A percentile compares a stretch with the other conserved stretches of the same genome.
Evolutionary conservation across 2,888 invertebrate species (phyloP).

Genomic region (Euzetes globulus): DNA sequence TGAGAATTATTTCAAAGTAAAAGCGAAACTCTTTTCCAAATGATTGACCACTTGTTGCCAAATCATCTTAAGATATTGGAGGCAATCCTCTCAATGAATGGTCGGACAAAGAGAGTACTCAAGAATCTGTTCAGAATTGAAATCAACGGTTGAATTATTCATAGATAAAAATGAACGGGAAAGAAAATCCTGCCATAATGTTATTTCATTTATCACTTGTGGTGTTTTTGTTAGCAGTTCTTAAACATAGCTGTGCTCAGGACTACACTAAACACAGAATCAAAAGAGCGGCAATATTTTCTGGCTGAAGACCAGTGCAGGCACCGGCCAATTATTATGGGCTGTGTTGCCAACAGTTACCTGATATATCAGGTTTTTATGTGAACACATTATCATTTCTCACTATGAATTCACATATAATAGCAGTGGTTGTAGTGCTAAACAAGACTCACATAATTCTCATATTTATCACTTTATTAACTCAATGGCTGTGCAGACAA

Average conservation of each 20-base stretch:
- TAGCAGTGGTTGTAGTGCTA: neutral
- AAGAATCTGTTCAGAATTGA: neutral
- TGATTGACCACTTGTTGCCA: neutral
- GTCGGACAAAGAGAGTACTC: neutral
- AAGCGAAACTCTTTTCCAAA: too few species aligned
- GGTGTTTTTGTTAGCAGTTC: neutral
- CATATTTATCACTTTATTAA: neutral
- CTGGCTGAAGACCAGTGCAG: neutral
- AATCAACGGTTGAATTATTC: neutral
- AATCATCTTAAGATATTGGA: neutral
- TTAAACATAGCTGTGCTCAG: too few species aligned
- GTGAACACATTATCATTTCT: neutral
- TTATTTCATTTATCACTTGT: neutral
- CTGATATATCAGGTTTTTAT: neutral
- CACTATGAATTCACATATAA: neutral
- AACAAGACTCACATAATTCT: neutral
- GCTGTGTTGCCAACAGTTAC: neutral
- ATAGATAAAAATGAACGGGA: neutral
- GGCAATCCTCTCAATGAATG: neutral
- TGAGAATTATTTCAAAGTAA: too few species aligned
- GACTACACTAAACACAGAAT: too few species aligned
- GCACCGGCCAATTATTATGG: neutral
- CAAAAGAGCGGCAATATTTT: too few species aligned
- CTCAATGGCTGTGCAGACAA: neutral
- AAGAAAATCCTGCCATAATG: neutral